phyloP scores from a whole-genome alignment of 1,140 invertebrate species.

The Apis dorsata region DNA sequence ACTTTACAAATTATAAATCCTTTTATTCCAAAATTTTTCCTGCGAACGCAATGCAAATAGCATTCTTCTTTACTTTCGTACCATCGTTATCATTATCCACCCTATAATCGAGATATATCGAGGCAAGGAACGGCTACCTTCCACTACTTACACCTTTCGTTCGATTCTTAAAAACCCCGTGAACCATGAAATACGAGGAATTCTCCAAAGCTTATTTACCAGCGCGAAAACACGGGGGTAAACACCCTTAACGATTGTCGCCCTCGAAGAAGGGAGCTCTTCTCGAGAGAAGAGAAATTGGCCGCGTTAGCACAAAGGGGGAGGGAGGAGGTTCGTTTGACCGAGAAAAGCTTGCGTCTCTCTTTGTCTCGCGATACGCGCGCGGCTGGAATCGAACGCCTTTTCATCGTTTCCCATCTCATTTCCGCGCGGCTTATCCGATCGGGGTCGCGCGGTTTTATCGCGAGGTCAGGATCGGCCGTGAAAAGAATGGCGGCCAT shows the following conservation, averaged over 20 bases:
- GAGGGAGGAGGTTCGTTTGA: no score
- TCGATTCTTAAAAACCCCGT: background rate
- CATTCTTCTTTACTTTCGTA: no score
- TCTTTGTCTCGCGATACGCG: constrained; percentile 10
- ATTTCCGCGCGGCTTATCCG: constrained; percentile 51
- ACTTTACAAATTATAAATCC: no score
- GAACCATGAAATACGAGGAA: background rate
- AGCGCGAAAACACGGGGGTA: constrained; percentile 1
- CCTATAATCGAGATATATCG: no score
- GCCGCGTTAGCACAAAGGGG: background rate
- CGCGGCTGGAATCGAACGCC: constrained; percentile 35
- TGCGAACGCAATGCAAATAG: no score
- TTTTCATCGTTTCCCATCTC: constrained; percentile 52
- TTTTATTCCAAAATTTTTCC: no score
- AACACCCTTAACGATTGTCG: background rate
- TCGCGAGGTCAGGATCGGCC: constrained; percentile 23
- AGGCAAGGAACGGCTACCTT: no score
- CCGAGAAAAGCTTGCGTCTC: background rate
- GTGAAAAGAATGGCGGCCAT: constrained; percentile 41
- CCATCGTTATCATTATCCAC: no score
- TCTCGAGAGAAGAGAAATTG: constrained; percentile 24
- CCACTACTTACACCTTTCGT: no score
- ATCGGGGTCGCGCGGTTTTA: constrained; percentile 28
- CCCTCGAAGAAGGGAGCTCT: background rate
- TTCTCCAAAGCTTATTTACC: background rate